A percentile compares a stretch with the other conserved stretches of the same genome.
Conservation (phyloP, 2,797 vertebrate genomes). For the Morelia viridis region DNA sequence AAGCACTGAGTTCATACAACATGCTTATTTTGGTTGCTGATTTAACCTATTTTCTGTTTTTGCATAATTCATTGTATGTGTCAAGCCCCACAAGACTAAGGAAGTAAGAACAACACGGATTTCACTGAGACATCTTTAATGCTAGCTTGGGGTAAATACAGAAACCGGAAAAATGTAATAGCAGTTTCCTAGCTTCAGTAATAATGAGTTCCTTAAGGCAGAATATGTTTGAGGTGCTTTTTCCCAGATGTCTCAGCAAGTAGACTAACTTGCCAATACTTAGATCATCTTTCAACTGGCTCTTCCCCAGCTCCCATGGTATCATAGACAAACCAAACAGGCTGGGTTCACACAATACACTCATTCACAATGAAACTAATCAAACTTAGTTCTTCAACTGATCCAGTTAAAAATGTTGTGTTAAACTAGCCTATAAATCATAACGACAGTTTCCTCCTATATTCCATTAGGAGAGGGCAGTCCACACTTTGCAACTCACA, state of each 20-base stretch:
- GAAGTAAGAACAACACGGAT: background rate
- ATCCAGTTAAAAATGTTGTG: background rate
- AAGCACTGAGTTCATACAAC: background rate
- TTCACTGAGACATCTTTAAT: background rate
- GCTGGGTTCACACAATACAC: background rate
- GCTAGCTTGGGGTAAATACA: background rate
- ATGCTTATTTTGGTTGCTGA: background rate
- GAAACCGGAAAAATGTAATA: background rate
- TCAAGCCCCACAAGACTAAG: background rate
- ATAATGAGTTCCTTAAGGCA: background rate
- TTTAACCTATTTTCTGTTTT: background rate
- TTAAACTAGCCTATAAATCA: background rate
- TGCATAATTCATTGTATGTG: background rate
- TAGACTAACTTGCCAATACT: background rate
- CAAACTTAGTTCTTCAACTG: background rate
- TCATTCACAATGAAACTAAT: background rate
- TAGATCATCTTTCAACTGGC: background rate
- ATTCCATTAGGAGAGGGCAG: constrained; percentile 30
- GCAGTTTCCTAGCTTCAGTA: background rate
- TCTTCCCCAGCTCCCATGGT: background rate
- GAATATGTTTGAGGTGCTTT: background rate
- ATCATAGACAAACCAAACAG: background rate
- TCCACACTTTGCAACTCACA: constrained; percentile 48
- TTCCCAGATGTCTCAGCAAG: background rate
- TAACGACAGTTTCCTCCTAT: constrained; percentile 49